phyloP scores from a whole-genome alignment of 2,797 vertebrate species.

The Myotis vivesi region DNA sequence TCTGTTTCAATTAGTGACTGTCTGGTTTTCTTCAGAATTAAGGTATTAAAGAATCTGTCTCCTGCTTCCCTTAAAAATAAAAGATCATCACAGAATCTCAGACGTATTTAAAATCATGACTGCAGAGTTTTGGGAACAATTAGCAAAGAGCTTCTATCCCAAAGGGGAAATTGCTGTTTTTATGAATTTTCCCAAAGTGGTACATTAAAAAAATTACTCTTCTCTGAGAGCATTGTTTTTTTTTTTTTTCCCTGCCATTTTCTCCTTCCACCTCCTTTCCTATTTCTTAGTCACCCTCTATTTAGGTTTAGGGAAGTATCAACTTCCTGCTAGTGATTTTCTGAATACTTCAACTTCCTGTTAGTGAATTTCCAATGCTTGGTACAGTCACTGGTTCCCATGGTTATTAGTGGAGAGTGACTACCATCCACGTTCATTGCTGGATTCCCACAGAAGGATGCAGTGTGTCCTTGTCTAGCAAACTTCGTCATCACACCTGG shows the following conservation, averaged over 20 bases:
- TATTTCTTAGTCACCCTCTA: not conserved
- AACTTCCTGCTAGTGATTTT: not conserved
- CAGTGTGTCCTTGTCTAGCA: not conserved
- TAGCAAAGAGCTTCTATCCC: not conserved
- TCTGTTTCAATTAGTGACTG: constrained; percentile 21
- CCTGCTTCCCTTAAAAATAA: constrained; percentile 13
- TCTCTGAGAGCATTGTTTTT: not conserved
- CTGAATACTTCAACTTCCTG: not conserved
- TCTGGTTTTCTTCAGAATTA: constrained; percentile 53
- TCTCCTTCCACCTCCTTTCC: not conserved
- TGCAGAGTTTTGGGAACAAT: constrained; percentile 19
- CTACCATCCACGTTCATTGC: not conserved
- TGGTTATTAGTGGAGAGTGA: not conserved
- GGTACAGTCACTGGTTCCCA: not conserved
- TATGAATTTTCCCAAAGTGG: constrained; percentile 41
- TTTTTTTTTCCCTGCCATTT: not conserved
- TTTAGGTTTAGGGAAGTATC: not conserved
- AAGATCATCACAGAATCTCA: not conserved
- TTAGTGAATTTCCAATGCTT: not conserved
- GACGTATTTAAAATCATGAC: constrained; percentile 25
- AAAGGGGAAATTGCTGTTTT: not conserved
- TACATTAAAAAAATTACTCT: constrained; percentile 18
- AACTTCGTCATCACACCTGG: not conserved
- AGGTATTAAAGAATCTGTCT: not conserved
- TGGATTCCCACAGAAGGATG: not conserved